phyloP scores from a whole-genome alignment of 1,140 invertebrate genomes.

The fruit fly (Drosophila melanogaster) region Release_6_plus_ISO1_MT NT_037436.4:8529501-8530000 shows the following conservation, averaged over 20 bases:
- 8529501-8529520: conserved; percentile 27
- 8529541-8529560: conserved; percentile 57
- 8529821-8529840: conserved; percentile 15
- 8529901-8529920: conserved; percentile 7
- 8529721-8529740: too few species aligned
- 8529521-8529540: conserved; percentile 2
- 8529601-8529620: conserved; percentile 67
- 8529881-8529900: neutral
- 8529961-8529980: neutral
- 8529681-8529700: conserved; percentile 44
- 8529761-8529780: conserved; percentile 35
- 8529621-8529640: conserved; percentile 71
- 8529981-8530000: neutral
- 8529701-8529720: neutral
- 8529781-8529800: conserved; percentile 60
- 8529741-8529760: conserved; percentile 20
- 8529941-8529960: neutral
- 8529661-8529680: conserved; percentile 33
- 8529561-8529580: conserved; percentile 81
- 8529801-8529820: conserved; percentile 40
- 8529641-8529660: conserved; percentile 42
- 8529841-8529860: conserved; percentile 7
- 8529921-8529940: neutral
- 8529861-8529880: neutral
- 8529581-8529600: conserved; percentile 52